These are phyloP conservation scores for Drosophila neotestacea DNA, from an alignment of 2,888 invertebrate genomes.

Conservation along the genomic window DNA sequence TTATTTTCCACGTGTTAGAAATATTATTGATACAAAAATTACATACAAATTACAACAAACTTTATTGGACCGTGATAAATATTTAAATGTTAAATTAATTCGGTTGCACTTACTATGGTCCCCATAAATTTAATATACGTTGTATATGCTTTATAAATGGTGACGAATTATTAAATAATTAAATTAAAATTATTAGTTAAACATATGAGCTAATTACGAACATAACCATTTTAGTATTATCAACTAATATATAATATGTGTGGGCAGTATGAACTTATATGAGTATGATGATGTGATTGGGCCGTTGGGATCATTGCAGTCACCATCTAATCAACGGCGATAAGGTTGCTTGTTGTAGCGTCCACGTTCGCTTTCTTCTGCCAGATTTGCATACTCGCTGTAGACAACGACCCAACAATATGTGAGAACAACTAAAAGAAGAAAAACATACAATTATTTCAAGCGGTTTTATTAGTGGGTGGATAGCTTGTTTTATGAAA, in stretches of 20 bases:
- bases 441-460: not conserved
- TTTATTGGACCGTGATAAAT: constrained; percentile 46
- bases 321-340: constrained; percentile 78
- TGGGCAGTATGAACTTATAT: constrained; percentile 29
- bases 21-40: constrained; percentile 51
- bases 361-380: constrained; percentile 90
- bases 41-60: constrained; percentile 62
- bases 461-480: not conserved
- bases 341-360: constrained; percentile 92
- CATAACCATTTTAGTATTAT: constrained; percentile 50
- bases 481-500: no score
- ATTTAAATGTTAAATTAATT: constrained; percentile 69
- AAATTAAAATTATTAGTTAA: constrained; percentile 73
- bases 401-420: constrained; percentile 94
- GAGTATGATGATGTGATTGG: constrained; percentile 19
- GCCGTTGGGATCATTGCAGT: not conserved
- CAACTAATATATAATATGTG: constrained; percentile 48
- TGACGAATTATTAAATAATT: constrained; percentile 54
- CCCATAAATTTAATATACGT: constrained; percentile 42
- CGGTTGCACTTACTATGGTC: constrained; percentile 62
- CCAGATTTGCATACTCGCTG: constrained; percentile 91
- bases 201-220: constrained; percentile 65
- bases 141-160: constrained; percentile 12
- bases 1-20: constrained; percentile 55
- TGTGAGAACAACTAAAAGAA: constrained; percentile 88